Conservation (phyloP, 2,797 vertebrate genomes). For the Pangasius macronema region DNA sequence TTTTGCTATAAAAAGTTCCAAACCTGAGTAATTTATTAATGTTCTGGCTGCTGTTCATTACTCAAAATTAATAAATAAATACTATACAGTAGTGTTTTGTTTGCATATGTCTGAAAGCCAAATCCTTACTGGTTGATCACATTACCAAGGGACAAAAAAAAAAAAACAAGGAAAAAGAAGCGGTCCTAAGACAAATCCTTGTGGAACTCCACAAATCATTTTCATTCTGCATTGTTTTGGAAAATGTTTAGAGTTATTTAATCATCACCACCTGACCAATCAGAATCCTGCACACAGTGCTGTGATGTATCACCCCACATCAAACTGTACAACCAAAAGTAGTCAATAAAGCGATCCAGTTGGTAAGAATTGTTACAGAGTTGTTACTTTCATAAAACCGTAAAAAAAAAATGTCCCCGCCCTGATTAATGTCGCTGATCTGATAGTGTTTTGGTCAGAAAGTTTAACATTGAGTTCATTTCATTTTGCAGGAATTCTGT, state of each 20-base stretch:
- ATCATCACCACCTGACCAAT: background rate
- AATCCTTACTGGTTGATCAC: background rate
- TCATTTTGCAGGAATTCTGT: constrained; percentile 15
- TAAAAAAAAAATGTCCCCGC: background rate
- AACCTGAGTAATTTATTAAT: background rate
- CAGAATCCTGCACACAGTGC: background rate
- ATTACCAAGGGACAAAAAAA: background rate
- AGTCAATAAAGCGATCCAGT: background rate
- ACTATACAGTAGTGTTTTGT: background rate
- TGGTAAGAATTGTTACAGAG: background rate
- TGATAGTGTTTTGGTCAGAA: background rate
- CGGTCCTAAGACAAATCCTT: background rate
- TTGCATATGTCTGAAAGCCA: background rate
- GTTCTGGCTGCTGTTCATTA: background rate
- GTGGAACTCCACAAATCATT: background rate
- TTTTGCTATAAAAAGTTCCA: background rate
- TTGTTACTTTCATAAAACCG: background rate
- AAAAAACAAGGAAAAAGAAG: background rate
- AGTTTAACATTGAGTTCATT: background rate
- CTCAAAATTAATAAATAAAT: background rate
- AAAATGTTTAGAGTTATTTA: background rate
- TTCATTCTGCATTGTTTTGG: background rate
- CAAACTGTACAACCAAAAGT: background rate
- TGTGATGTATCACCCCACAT: background rate
- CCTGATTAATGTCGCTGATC: background rate